Conservation (phyloP, 2,888 invertebrate genomes). For the Campopleginae sp. region DNA sequence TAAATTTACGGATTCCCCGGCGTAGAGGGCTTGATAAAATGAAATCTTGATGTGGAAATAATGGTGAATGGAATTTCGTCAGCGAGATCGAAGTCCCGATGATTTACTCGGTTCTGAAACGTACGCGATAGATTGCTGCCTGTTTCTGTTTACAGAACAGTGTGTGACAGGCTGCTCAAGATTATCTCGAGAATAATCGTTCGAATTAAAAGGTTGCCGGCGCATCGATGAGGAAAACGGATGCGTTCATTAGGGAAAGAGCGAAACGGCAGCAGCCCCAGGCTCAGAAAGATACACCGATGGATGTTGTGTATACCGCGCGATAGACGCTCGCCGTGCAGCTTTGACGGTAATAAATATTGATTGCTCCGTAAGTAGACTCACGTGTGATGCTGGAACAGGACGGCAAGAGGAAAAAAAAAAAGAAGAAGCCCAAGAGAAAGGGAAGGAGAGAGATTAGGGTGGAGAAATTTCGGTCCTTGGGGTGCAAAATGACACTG, state of each 20-base stretch:
- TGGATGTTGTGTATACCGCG: slow-evolving; percentile 15
- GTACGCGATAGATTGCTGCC: too few species aligned
- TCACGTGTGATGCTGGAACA: slow-evolving; percentile 32
- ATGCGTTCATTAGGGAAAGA: background rate
- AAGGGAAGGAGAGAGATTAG: slow-evolving; percentile 70
- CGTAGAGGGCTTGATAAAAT: too few species aligned
- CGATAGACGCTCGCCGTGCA: slow-evolving; percentile 59
- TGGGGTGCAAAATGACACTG: slow-evolving; percentile 70
- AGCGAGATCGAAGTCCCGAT: background rate
- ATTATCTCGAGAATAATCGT: slow-evolving; percentile 23
- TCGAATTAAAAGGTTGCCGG: background rate
- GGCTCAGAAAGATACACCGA: background rate
- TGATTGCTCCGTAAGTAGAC: slow-evolving; percentile 69
- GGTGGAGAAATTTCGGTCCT: slow-evolving; percentile 77
- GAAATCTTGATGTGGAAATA: too few species aligned
- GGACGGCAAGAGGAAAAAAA: slow-evolving; percentile 62
- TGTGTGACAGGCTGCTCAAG: background rate
- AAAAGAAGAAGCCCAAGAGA: background rate
- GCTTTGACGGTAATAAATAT: slow-evolving; percentile 73
- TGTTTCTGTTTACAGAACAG: too few species aligned
- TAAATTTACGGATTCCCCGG: too few species aligned
- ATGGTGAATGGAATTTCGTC: too few species aligned
- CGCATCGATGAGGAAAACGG: background rate
- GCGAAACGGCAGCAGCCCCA: background rate
- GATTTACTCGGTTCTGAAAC: background rate